Conservation (phyloP, 2,113 vertebrate species). For the Raphicerus campestris region DNA sequence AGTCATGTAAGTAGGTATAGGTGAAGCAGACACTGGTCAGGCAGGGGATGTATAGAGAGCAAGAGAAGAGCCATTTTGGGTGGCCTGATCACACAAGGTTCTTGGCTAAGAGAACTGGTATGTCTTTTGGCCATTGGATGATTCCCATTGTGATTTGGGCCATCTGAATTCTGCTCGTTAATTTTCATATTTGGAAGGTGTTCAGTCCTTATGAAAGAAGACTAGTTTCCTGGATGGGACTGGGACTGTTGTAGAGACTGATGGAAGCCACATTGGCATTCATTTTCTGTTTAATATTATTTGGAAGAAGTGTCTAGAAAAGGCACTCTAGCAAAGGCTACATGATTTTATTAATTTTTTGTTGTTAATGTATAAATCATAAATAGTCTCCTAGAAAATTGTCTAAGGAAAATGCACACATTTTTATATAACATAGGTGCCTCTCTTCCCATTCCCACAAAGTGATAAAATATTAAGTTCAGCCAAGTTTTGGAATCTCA, state of each 20-base stretch:
- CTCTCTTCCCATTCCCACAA: too few relatives aligned
- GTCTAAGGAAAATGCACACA: background rate
- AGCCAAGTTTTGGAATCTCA: background rate
- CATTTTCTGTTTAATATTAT: background rate
- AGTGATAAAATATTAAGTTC: background rate
- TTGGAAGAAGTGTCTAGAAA: background rate
- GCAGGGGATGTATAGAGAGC: background rate
- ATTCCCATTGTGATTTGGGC: background rate
- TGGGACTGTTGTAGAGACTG: background rate
- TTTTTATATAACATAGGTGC: background rate
- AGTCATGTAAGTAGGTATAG: background rate
- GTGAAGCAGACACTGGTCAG: background rate
- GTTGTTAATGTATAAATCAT: background rate
- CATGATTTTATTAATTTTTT: background rate
- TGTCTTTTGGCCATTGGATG: background rate
- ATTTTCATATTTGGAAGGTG: background rate
- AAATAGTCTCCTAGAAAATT: background rate
- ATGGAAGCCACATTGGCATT: fast-evolving
- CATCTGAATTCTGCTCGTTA: background rate
- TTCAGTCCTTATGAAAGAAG: background rate
- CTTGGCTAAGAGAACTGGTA: fast-evolving
- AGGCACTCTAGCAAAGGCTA: background rate
- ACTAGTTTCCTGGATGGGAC: background rate
- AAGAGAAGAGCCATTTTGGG: background rate
- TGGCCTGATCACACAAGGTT: background rate